Evolutionary conservation across 1,140 invertebrate species (phyloP), one percentile per base, ranked within the genome.

Genomic region (Danaus plexippus): DNA sequence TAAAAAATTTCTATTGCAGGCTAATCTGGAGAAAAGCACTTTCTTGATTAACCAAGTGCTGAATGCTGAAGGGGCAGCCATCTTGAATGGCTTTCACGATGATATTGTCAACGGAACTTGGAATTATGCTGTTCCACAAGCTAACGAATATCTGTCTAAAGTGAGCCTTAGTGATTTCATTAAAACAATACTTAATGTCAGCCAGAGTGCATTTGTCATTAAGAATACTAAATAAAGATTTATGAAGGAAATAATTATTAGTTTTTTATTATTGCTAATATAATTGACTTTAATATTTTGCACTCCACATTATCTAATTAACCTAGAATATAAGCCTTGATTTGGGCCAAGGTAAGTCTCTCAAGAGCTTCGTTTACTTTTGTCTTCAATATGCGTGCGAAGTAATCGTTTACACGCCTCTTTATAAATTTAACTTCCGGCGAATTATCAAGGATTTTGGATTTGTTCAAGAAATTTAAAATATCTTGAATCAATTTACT

Each of bases 1-100:
- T n/a, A 32, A 2, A 32, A 32, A 32, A 4, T 32, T n/a, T n/a
- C 5, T 32, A 18, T 55, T 66, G 43, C 48, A 77, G 75, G 63
- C 54, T 43, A 52, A 67, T 46, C 71, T 77, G 59, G 64, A 67
- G 49, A 59, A 67, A n/a, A 71, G 64, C 55, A 67, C 73, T 7
- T 69, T 64, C 64, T 63, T 69, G 11, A 63, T 77, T 4, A 71
- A 66, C 15, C 46, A 55, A 10, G 52, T 77, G 10, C 48, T 77
- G 10, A 73, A 71, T 45, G 67, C 11, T 1, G 64, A 66, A 53
- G 72, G 70, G 7, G 52, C 61, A 9, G 45, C 57, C 7, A 70
- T 77, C 13, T 18, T 77, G 2, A 49, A 63, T 9, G 59, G 54
- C 8, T 65, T 69, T 54, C 67, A 67, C 8, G 63, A 59, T 9